A percentile compares a stretch with the other conserved stretches of the same genome.
These are phyloP conservation scores for Altica lythri DNA, from an alignment of 2,888 invertebrate genomes.

Conservation along the genomic window DNA sequence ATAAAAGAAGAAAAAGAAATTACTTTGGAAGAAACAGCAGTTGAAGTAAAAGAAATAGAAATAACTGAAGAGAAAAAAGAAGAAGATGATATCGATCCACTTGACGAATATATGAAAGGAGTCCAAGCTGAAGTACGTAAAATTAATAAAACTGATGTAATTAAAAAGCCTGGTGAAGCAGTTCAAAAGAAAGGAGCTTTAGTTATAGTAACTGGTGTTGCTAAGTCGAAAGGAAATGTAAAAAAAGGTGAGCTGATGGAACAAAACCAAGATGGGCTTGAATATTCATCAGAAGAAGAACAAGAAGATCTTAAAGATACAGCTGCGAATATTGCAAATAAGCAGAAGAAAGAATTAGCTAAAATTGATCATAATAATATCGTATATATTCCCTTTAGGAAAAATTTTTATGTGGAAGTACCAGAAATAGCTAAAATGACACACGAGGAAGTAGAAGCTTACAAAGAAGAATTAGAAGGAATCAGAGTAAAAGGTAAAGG, in stretches of 20 bases:
- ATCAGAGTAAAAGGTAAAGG: constrained; percentile 96
- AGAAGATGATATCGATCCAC: constrained; percentile 88
- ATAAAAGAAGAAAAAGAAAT: constrained; percentile 33
- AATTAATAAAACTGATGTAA: constrained; percentile 75
- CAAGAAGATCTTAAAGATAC: constrained; percentile 92
- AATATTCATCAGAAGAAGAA: constrained; percentile 97
- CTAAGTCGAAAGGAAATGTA: constrained; percentile 76
- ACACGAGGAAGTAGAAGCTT: constrained; percentile 80
- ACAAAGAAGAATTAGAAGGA: constrained; percentile 89
- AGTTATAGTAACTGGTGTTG: constrained; percentile 68
- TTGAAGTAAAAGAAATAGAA: constrained; percentile 25
- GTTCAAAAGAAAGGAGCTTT: constrained; percentile 65
- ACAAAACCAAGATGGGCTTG: constrained; percentile 96
- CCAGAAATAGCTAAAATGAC: constrained; percentile 95
- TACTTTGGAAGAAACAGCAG: constrained; percentile 22
- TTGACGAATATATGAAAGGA: constrained; percentile 96
- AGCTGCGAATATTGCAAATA: constrained; percentile 85
- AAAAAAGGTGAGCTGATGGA: constrained; percentile 98
- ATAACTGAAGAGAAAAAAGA: constrained; percentile 54
- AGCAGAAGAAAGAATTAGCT: constrained; percentile 89
- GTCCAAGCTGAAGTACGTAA: constrained; percentile 82
- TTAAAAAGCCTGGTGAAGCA: constrained; percentile 54
- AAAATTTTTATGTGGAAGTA: constrained; percentile 97
- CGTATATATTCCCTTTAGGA: constrained; percentile 79
- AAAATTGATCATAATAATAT: constrained; percentile 90